Evolutionary conservation across 1,140 invertebrate genomes (phyloP), one percentile per base, ranked within the genome.

Genomic region (Ceratosolen solmsi): DNA sequence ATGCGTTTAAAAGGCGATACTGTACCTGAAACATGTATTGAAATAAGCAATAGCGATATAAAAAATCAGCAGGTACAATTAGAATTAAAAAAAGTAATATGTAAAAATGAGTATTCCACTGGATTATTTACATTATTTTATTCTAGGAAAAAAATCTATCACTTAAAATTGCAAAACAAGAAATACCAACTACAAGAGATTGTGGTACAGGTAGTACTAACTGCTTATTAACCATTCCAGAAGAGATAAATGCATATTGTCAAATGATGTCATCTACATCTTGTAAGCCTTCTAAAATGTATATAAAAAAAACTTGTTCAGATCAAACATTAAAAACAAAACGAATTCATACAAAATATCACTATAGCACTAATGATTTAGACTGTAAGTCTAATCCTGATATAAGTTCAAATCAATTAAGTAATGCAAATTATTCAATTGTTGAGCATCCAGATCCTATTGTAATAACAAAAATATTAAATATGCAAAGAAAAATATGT

Each of bases 401-500:
- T 17, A 79, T 81, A 0, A 90, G 85, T 78, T 79, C 85, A n/a
- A 60, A 82, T 71, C 46, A 79, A 72, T 60, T 70, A 0, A 70
- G 49, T 51, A 51, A 82, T 63, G 41, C 77, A 13, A 79, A 85
- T 60, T 83, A 83, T 17, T 65, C 41, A 30, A 79, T 84, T 56
- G 71, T 77, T 20, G 11, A 89, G 8, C 85, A 84, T 41, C 84
- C 85, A 5, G 86, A 89, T 85, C 88, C 90, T 25, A 33, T 86
- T 3, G 85, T 80, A 0, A 86, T 86, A 27, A 87, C 88, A 8
- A 91, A 89, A 83, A 87, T 92, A 54, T 41, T 91, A 36, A 80
- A 41, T 0, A 86, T 90, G 33, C 91, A 90, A 36, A 87, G 81
- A 27, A 92, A 88, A 79, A 87, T 92, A 20, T 88, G 86, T 0